A percentile compares a stretch with the other conserved stretches of the same genome.
These are phyloP conservation scores for Scartelaos histophorus DNA, from an alignment of 2,113 vertebrate species.

Conservation along the genomic window DNA sequence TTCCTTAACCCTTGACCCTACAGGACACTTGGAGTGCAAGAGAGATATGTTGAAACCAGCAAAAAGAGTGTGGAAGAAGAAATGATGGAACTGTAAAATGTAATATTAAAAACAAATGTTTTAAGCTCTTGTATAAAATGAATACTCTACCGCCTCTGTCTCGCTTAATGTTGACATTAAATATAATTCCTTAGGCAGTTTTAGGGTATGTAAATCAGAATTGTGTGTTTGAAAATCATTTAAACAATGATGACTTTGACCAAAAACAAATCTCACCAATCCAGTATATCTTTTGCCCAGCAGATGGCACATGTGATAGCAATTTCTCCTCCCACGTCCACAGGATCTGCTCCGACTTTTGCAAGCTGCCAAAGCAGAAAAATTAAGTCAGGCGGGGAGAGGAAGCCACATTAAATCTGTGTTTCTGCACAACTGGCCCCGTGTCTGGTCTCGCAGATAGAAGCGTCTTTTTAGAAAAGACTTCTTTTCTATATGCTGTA, in stretches of 20 bases:
- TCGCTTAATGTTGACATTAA: slow-evolving; percentile 3
- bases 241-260: slow-evolving; percentile 23
- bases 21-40: slow-evolving; percentile 90
- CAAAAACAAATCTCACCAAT: slow-evolving; percentile 4
- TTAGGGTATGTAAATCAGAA: not conserved
- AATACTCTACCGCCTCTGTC: slow-evolving; percentile 35
- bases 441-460: slow-evolving; percentile 73
- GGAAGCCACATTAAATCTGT: slow-evolving; percentile 84
- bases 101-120: slow-evolving; percentile 24
- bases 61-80: slow-evolving; percentile 85
- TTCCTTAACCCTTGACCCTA: slow-evolving; percentile 75
- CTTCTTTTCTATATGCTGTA: not conserved
- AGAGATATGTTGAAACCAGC: slow-evolving; percentile 83
- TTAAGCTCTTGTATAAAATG: slow-evolving; percentile 26
- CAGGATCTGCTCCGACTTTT: slow-evolving; percentile 66
- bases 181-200: not conserved
- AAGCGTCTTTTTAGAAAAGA: slow-evolving; percentile 53
- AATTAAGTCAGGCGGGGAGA: slow-evolving; percentile 81
- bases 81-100: slow-evolving; percentile 80
- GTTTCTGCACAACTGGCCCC: slow-evolving; percentile 83
- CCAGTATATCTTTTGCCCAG: slow-evolving; percentile 27
- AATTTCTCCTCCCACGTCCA: slow-evolving; percentile 44
- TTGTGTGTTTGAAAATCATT: not conserved
- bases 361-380: slow-evolving; percentile 64
- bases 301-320: slow-evolving; percentile 57